phyloP scores from a whole-genome alignment of 2,113 vertebrate genomes.

The Leiothrix lutea region DNA sequence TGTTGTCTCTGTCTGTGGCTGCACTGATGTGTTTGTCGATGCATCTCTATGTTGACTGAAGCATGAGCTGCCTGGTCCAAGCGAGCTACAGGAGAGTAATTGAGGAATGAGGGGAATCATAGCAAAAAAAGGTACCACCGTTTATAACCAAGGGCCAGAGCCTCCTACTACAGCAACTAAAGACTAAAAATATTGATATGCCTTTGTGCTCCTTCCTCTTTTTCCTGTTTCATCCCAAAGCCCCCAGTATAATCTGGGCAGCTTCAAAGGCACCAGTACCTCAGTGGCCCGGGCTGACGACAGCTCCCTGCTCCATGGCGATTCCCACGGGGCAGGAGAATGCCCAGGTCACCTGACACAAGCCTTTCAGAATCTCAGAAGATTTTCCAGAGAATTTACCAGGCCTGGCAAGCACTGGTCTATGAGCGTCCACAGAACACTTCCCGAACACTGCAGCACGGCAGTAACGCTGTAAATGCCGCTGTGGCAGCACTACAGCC shows the following conservation, averaged over 20 bases:
- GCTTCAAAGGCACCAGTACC: neutral
- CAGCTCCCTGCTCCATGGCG: accelerated
- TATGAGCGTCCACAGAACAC: neutral
- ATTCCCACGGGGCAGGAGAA: neutral
- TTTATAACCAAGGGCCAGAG: neutral
- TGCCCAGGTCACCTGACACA: neutral
- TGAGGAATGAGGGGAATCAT: neutral
- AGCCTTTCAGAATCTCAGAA: neutral
- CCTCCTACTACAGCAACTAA: neutral
- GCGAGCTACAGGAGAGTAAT: neutral
- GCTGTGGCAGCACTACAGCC: neutral
- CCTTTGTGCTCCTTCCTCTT: neutral
- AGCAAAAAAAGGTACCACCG: neutral
- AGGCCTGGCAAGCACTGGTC: neutral
- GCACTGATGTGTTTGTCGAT: neutral
- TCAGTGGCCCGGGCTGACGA: accelerated
- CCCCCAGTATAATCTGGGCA: neutral
- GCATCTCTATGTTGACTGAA: neutral
- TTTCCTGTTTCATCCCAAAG: neutral
- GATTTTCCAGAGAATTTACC: neutral
- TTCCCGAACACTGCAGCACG: neutral
- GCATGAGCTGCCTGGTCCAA: neutral
- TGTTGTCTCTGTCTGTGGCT: neutral
- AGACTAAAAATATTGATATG: neutral
- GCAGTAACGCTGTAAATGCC: neutral